These are phyloP conservation scores for Phodopus roborovskii DNA, from an alignment of 2,113 vertebrate species.

Conservation along the genomic window DNA sequence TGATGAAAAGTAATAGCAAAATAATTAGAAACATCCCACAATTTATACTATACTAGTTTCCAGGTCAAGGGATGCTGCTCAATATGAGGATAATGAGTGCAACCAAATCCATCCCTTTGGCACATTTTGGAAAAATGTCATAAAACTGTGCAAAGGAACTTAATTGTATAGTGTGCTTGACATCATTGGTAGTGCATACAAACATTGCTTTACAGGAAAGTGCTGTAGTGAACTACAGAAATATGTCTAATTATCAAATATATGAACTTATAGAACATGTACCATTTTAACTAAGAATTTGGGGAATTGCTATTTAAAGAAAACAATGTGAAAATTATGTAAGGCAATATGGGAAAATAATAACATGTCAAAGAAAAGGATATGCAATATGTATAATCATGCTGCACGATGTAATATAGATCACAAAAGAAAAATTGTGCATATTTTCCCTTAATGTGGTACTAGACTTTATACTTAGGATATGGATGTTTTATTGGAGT, in stretches of 20 bases:
- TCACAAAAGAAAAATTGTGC: neutral
- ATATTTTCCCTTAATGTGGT: neutral
- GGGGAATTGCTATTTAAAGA: neutral
- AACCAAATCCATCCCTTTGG: slow-evolving; percentile 6
- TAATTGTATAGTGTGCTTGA: neutral
- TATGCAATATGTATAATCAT: neutral
- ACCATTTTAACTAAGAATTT: neutral
- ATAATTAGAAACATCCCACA: neutral
- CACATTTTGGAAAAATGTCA: neutral
- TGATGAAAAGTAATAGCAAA: neutral
- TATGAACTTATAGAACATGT: neutral
- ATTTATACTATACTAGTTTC: neutral
- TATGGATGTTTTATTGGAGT: neutral
- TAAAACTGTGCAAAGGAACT: neutral
- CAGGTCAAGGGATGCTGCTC: neutral
- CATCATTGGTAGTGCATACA: no score
- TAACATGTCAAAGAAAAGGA: neutral
- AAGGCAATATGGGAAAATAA: slow-evolving; percentile 4
- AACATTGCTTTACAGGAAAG: neutral
- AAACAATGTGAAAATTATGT: neutral
- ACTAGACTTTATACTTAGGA: neutral
- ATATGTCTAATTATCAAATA: neutral
- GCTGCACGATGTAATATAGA: neutral
- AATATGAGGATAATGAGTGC: neutral
- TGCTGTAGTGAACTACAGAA: neutral